phyloP scores from a whole-genome alignment of 2,797 vertebrate species.

The Sitta carolinensis region DNA sequence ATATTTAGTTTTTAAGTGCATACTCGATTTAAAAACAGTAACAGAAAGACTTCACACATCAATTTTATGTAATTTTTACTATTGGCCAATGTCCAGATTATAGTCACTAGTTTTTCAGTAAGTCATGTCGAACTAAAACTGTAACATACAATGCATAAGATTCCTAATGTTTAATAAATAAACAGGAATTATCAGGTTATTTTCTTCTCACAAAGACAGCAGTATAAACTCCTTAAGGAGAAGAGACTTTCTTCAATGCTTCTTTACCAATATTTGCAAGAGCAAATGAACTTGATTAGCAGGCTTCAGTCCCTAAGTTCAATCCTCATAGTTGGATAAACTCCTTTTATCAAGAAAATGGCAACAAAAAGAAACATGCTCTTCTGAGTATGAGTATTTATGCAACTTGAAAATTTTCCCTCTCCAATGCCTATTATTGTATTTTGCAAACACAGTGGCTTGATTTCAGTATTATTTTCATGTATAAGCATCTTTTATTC shows the following conservation, averaged over 20 bases:
- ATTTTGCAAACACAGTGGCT: background rate
- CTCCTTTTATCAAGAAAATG: background rate
- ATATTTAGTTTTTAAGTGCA: background rate
- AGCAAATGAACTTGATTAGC: background rate
- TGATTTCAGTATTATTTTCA: background rate
- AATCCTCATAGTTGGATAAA: background rate
- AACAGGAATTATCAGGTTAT: background rate
- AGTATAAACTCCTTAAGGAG: background rate
- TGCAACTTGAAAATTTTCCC: background rate
- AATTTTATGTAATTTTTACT: background rate
- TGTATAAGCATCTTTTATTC: background rate
- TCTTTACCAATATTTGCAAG: background rate
- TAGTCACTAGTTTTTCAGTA: background rate
- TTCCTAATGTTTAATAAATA: conserved; percentile 21
- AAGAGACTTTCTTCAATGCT: background rate
- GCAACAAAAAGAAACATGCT: background rate
- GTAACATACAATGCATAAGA: background rate
- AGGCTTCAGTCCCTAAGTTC: background rate
- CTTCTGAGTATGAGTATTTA: background rate
- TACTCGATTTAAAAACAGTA: background rate
- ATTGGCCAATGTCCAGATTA: background rate
- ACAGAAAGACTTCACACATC: background rate
- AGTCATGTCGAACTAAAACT: background rate
- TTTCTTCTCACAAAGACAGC: background rate
- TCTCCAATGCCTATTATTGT: background rate